These are phyloP conservation scores for Sarcophaga subvicina DNA, from an alignment of 2,888 invertebrate species.

Conservation along the genomic window DNA sequence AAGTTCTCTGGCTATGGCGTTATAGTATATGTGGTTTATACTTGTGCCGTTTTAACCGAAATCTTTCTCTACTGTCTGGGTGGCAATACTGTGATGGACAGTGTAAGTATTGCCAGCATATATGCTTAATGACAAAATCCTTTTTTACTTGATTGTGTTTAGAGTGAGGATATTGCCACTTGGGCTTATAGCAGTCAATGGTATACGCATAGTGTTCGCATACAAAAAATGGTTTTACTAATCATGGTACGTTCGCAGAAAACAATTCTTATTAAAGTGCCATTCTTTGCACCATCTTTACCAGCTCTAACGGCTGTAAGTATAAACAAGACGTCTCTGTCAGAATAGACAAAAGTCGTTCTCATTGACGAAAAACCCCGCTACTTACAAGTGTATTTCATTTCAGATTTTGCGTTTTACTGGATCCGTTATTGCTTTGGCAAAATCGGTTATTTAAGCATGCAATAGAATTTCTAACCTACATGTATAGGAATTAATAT, in stretches of 20 bases:
- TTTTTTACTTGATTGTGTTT: background rate
- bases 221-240: constrained; percentile 76
- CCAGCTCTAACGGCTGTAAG: constrained; percentile 74
- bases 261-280: constrained; percentile 73
- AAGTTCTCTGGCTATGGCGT: constrained; percentile 76
- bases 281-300: constrained; percentile 77
- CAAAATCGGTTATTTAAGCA: constrained; percentile 58
- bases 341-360: background rate
- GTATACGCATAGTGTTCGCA: constrained; percentile 73
- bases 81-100: constrained; percentile 75
- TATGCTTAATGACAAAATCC: background rate
- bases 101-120: constrained; percentile 69
- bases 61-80: constrained; percentile 77
- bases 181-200: constrained; percentile 74
- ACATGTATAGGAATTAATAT: too few relatives aligned
- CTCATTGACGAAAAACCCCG: too few relatives aligned
- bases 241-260: constrained; percentile 75
- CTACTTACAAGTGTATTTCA: background rate
- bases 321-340: background rate
- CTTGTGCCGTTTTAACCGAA: constrained; percentile 73
- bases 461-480: too few relatives aligned
- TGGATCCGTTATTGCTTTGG: constrained; percentile 68
- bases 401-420: constrained; percentile 68
- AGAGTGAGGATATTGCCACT: constrained; percentile 72
- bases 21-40: constrained; percentile 76